Conservation (phyloP, 2,797 vertebrate species). For the Columba guinea region DNA sequence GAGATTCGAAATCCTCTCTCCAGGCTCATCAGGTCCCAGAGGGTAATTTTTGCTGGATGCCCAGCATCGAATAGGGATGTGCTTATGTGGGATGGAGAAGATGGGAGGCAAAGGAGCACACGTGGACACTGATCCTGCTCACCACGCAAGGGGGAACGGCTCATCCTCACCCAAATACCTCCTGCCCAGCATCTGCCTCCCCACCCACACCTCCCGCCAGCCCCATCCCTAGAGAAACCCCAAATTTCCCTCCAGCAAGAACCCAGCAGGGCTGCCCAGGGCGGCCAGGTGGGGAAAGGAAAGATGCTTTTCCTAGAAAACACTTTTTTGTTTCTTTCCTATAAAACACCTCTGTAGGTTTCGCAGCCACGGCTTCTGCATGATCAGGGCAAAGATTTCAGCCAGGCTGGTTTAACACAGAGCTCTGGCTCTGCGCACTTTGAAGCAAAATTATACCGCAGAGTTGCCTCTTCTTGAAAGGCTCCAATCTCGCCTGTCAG, state of each 20-base stretch:
- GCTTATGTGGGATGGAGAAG: background rate
- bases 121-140: background rate
- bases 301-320: background rate
- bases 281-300: background rate
- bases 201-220: background rate
- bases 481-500: background rate
- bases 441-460: background rate
- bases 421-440: background rate
- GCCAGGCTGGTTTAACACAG: background rate
- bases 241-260: background rate
- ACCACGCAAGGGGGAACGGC: rapidly evolving
- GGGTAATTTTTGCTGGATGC: background rate
- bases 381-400: background rate
- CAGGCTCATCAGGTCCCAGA: background rate
- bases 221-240: background rate
- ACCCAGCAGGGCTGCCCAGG: background rate
- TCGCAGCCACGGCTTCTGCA: background rate
- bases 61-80: rapidly evolving
- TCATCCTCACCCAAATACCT: background rate
- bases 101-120: background rate
- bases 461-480: slow-evolving; percentile 4
- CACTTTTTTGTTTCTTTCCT: too few species aligned
- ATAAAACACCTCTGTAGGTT: background rate
- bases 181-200: background rate
- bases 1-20: background rate